phyloP scores from a whole-genome alignment of 2,797 vertebrate species.

The Falco novaeseelandiae region DNA sequence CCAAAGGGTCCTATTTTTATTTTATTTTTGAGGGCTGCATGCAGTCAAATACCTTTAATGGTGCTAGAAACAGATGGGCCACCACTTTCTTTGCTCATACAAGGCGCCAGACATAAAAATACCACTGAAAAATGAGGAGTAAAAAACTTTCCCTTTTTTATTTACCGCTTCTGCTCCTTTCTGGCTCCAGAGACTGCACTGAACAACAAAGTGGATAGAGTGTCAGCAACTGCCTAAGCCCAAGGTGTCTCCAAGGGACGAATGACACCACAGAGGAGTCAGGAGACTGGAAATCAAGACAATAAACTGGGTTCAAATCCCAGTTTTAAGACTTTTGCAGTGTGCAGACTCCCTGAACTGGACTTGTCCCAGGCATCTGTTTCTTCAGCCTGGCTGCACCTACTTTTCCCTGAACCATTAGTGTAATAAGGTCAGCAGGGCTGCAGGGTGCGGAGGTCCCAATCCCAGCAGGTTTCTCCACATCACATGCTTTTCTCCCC shows the following conservation, averaged over 20 bases:
- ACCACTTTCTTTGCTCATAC: background rate
- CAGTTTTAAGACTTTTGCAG: background rate
- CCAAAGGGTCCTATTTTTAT: constrained; percentile 58
- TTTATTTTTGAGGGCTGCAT: constrained; percentile 62
- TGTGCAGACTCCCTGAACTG: background rate
- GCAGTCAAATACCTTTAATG: constrained; percentile 46
- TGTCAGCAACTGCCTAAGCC: background rate
- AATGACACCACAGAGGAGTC: background rate
- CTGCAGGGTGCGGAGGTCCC: background rate
- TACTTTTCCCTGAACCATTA: fast-evolving
- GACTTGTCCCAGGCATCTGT: background rate
- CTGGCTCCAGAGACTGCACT: background rate
- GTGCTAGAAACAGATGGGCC: constrained; percentile 48
- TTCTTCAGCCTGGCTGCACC: background rate
- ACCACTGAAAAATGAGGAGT: background rate
- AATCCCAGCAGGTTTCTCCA: background rate
- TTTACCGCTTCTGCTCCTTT: background rate
- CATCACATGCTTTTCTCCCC: background rate
- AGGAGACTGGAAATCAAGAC: background rate
- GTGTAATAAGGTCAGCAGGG: background rate
- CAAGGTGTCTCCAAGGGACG: background rate
- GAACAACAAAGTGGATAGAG: background rate
- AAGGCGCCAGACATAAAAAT: background rate
- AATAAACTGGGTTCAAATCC: background rate
- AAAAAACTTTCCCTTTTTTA: background rate